phyloP scores from a whole-genome alignment of 2,888 invertebrate genomes.

The Mamestra brassicae region DNA sequence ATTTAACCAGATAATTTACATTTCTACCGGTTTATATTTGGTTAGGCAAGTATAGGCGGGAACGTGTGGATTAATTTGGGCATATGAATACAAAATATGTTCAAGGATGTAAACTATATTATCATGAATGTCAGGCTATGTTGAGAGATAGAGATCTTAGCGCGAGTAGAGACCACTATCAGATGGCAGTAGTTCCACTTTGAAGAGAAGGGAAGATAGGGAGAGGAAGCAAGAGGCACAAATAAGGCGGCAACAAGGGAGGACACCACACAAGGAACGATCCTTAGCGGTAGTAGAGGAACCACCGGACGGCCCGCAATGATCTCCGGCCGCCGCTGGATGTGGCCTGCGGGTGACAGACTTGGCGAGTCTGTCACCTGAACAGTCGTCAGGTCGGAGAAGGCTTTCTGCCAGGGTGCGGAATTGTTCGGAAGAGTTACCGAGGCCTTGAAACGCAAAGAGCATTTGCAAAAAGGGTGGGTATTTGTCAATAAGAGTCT shows the following conservation, averaged over 20 bases:
- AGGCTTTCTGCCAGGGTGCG: too few relatives aligned
- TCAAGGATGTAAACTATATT: constrained; percentile 17
- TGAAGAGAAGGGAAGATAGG: background rate
- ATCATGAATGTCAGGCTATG: background rate
- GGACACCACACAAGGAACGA: background rate
- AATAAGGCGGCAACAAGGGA: background rate
- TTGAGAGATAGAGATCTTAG: background rate
- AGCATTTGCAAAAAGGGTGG: too few relatives aligned
- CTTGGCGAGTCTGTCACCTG: background rate
- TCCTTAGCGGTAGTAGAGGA: background rate
- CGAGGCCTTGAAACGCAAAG: too few relatives aligned
- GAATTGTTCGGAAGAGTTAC: too few relatives aligned
- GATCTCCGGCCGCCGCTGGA: background rate
- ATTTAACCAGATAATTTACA: background rate
- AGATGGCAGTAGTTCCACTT: background rate
- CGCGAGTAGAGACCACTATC: background rate
- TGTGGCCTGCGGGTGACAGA: background rate
- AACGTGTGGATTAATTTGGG: constrained; percentile 18
- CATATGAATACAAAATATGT: background rate
- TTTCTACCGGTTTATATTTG: constrained; percentile 9
- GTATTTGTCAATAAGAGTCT: too few relatives aligned
- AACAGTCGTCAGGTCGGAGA: too few relatives aligned
- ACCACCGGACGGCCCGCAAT: background rate
- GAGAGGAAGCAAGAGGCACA: too few relatives aligned
- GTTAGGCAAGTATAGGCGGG: background rate